Percentiles rank a stretch among this genome's conserved stretches.
Conservation (phyloP, 2,888 invertebrate species). For the Conus canariensis region DNA sequence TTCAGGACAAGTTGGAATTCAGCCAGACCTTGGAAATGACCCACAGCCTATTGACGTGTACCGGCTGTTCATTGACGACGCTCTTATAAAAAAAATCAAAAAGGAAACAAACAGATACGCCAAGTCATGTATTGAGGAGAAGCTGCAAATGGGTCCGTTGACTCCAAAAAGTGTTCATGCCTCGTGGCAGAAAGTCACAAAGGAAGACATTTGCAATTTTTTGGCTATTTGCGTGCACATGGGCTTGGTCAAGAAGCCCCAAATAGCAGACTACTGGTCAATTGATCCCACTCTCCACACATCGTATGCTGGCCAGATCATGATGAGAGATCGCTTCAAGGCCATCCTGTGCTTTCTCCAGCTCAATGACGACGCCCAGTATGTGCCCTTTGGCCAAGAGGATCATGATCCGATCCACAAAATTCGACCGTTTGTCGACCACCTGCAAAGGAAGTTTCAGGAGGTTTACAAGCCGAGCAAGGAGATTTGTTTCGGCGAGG, state of each 20-base stretch:
- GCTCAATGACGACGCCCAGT: neutral
- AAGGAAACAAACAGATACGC: neutral
- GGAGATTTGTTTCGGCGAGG: conserved; percentile 23
- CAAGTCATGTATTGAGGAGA: neutral
- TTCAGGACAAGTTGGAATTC: neutral
- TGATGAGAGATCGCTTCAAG: neutral
- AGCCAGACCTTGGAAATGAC: neutral
- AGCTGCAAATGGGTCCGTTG: neutral
- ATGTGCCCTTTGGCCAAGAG: neutral
- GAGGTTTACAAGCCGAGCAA: neutral
- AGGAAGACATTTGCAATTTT: neutral
- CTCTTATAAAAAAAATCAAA: neutral
- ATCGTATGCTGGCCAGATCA: neutral
- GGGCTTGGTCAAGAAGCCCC: conserved; percentile 25
- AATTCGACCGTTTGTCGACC: neutral
- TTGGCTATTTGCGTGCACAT: conserved; percentile 19
- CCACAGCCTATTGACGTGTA: neutral
- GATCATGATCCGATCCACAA: conserved; percentile 7
- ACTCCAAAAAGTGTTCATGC: neutral
- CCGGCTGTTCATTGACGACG: neutral
- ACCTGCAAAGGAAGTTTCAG: neutral
- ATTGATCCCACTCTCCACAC: neutral
- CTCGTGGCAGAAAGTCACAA: neutral
- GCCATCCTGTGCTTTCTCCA: conserved; percentile 1
- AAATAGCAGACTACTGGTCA: conserved; percentile 30